phyloP scores from a whole-genome alignment of 92 coral and sea anemone genomes.

The Scolanthus callimorphus region DNA sequence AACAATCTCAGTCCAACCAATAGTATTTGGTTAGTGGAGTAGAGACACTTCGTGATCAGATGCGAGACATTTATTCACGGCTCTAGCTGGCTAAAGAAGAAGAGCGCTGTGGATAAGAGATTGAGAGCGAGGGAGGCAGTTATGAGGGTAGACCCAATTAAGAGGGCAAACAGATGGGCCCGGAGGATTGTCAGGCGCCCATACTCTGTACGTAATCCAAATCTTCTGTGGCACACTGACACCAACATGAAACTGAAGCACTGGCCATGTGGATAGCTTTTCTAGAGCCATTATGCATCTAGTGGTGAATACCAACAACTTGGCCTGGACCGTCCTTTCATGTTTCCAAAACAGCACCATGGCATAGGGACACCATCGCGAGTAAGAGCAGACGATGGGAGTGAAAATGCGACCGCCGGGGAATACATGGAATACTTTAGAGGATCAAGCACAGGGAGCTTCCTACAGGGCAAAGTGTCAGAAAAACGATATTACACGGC shows the following conservation, averaged over 20 bases:
- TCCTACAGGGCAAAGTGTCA: too few relatives aligned
- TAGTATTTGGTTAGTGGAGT: too few relatives aligned
- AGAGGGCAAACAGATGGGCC: slow-evolving; percentile 44
- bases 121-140: slow-evolving; percentile 42
- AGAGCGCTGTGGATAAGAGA: slow-evolving; percentile 24
- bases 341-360: slow-evolving; percentile 29
- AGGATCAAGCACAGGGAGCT: too few relatives aligned
- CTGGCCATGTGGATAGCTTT: too few relatives aligned
- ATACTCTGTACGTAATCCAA: slow-evolving; percentile 51
- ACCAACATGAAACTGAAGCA: slow-evolving; percentile 13
- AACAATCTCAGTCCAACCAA: too few relatives aligned
- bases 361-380: slow-evolving; percentile 49
- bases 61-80: too few relatives aligned
- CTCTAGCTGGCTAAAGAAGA: slow-evolving; percentile 26
- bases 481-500: too few relatives aligned
- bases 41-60: too few relatives aligned
- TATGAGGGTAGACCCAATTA: slow-evolving; percentile 41
- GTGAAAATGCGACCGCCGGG: slow-evolving; percentile 38
- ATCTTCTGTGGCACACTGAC: slow-evolving; percentile 53
- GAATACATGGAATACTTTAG: slow-evolving; percentile 16
- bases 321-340: slow-evolving; percentile 37
- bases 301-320: slow-evolving; percentile 30
- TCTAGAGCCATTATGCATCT: slow-evolving; percentile 24
- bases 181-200: slow-evolving; percentile 39
- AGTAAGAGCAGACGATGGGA: slow-evolving; percentile 42